Conservation (phyloP, 1,140 invertebrate genomes). For the Drosophila obscura region DNA sequence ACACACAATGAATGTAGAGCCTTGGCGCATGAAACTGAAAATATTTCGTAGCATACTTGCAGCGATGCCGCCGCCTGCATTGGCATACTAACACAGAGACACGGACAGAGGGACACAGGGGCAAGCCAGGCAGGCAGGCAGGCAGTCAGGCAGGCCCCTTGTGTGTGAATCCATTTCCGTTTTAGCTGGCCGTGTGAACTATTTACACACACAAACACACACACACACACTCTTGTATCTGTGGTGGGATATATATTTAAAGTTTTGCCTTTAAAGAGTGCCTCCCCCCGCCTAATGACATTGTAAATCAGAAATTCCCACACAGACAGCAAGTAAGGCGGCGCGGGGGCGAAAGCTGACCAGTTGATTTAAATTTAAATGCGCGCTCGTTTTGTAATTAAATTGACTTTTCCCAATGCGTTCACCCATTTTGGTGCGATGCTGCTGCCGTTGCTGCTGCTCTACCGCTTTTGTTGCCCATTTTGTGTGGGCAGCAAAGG, state of each 20-base stretch:
- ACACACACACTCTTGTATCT: conserved; percentile 1
- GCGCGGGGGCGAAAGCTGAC: neutral
- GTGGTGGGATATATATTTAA: conserved; percentile 26
- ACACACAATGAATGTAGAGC: conserved; percentile 71
- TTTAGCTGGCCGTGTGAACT: conserved; percentile 77
- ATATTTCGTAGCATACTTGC: conserved; percentile 76
- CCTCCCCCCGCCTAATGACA: conserved; percentile 7
- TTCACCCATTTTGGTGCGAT: conserved; percentile 6
- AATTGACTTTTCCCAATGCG: conserved; percentile 69
- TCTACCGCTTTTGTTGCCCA: conserved; percentile 6
- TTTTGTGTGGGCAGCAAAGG: conserved; percentile 20
- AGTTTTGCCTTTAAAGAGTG: conserved; percentile 5
- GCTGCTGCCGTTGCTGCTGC: conserved; percentile 9
- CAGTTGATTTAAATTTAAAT: conserved; percentile 73
- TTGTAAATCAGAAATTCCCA: conserved; percentile 42
- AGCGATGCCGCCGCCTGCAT: conserved; percentile 36
- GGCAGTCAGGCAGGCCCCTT: neutral
- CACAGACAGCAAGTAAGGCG: conserved; percentile 6
- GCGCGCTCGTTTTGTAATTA: conserved; percentile 60
- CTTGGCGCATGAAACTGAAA: conserved; percentile 78
- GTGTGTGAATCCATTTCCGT: conserved; percentile 53
- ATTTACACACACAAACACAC: conserved; percentile 53
- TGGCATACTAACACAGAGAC: conserved; percentile 70
- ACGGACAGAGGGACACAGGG: neutral
- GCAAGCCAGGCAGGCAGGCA: no score